Conservation (phyloP, 2,888 invertebrate species). For the Torymus texanus region DNA sequence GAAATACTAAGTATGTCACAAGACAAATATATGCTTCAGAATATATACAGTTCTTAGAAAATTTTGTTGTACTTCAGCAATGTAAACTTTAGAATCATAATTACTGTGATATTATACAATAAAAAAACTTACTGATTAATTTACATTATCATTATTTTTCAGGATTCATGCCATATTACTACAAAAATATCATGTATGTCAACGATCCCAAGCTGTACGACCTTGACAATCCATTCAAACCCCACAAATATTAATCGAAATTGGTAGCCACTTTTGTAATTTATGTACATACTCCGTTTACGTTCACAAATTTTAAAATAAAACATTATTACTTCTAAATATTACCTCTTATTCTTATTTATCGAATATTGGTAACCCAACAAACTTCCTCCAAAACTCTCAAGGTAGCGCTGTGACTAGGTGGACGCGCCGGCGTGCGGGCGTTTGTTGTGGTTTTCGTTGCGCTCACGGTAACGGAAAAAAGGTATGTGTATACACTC, state of each 20-base stretch:
- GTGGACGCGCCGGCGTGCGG: neutral
- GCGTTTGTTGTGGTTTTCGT: constrained; percentile 55
- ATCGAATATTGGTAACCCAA: constrained; percentile 23
- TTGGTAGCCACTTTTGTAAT: constrained; percentile 53
- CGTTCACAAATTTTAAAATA: constrained; percentile 26
- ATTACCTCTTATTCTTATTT: constrained; percentile 12
- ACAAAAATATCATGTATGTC: constrained; percentile 87
- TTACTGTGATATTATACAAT: no score
- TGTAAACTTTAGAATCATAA: no score
- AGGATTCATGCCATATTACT: constrained; percentile 88
- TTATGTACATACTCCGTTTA: constrained; percentile 43
- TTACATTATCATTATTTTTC: constrained; percentile 57
- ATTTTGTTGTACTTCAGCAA: no score
- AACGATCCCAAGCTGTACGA: constrained; percentile 95
- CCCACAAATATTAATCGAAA: constrained; percentile 79
- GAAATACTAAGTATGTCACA: no score
- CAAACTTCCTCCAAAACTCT: neutral
- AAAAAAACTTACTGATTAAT: neutral
- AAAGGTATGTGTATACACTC: neutral
- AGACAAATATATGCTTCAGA: no score
- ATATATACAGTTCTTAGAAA: no score
- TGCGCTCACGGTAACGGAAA: constrained; percentile 27
- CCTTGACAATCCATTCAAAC: constrained; percentile 87
- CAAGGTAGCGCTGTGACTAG: constrained; percentile 32
- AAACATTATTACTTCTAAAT: neutral